Evolutionary conservation across 1,140 invertebrate genomes (phyloP), one percentile per base, ranked within the genome.

Genomic region (Penaeus indicus): DNA sequence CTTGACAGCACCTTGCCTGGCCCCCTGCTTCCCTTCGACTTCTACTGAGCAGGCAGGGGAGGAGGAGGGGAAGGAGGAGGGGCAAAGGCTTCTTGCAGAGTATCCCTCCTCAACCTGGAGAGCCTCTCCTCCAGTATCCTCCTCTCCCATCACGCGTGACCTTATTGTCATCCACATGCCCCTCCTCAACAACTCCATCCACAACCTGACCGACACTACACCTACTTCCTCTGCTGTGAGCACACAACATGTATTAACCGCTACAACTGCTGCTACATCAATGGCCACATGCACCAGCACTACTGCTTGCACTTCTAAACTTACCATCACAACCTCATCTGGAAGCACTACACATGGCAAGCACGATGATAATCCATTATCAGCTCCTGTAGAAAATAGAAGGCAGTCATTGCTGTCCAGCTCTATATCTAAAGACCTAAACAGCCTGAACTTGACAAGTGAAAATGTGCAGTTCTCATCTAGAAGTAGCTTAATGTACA

Each of bases 161-260:
- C 75, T 86, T 25, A 78, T 86, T 86, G 84, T 86, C 72, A 86
- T 86, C 84, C 84, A 86, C n/a, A 38, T 86, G 60, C 84, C 84
- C 38, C 69, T 86, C 42, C 84, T 86, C 27, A 86, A 22, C 42
- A 62, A 79, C 60, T 79, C 75, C 60, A 86, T 38, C 60, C 22
- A 62, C 72, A 86, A 79, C 61, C 61, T 62, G 54, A 62, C 75
- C 75, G 27, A 25, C 27, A 60, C n/a, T 38, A 69, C 38, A 18
- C 18, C 82, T 69, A 16, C 79, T 61, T 61, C 81, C 63, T 32
- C 82, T 84, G 82, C 82, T 85, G 72, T 85, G 67, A 85, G 67
- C 72, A 85, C 84, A 42, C 54, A 72, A 77, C n/a, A 54, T 67
- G n/a, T 32, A 54, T 61, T 77, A 72, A 47, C 85, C 22, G 79